phyloP scores from a whole-genome alignment of 2,888 invertebrate genomes.

The Eudasyphora cyanicolor region DNA sequence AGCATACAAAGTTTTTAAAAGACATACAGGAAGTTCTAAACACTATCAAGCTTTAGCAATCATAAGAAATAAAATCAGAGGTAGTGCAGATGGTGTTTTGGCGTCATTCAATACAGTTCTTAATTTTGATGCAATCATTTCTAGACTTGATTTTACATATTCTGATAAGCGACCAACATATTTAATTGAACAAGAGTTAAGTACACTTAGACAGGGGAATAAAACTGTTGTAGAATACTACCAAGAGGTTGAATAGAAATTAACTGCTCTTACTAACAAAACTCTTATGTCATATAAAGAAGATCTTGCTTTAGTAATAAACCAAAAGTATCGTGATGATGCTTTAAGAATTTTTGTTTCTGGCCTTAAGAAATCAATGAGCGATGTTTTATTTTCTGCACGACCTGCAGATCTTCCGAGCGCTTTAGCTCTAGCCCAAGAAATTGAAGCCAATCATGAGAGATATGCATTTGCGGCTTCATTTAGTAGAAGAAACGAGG shows the following conservation, averaged over 20 bases:
- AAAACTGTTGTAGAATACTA: conserved; percentile 48
- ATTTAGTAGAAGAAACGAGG: too few relatives aligned
- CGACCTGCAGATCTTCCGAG: too few relatives aligned
- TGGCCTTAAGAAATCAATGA: too few relatives aligned
- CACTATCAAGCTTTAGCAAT: conserved; percentile 57
- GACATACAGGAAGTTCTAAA: conserved; percentile 31
- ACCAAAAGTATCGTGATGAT: too few relatives aligned
- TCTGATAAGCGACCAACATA: conserved; percentile 50
- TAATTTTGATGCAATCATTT: conserved; percentile 58
- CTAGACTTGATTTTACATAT: conserved; percentile 55
- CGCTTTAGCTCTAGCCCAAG: too few relatives aligned
- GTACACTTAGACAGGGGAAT: conserved; percentile 55
- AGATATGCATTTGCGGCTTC: too few relatives aligned
- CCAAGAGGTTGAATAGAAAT: conserved; percentile 56
- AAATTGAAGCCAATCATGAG: too few relatives aligned
- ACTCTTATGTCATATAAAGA: too few relatives aligned
- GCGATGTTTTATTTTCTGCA: too few relatives aligned
- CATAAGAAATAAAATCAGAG: conserved; percentile 57
- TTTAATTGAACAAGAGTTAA: conserved; percentile 57
- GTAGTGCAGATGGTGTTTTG: conserved; percentile 46
- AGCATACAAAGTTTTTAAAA: conserved; percentile 37
- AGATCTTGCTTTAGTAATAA: too few relatives aligned
- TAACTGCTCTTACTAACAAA: conserved; percentile 42
- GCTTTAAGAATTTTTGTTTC: too few relatives aligned
- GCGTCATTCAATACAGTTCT: conserved; percentile 55